Evolutionary conservation across 2,797 vertebrate genomes (phyloP).

Genomic region (Leucoraja ocellata): DNA sequence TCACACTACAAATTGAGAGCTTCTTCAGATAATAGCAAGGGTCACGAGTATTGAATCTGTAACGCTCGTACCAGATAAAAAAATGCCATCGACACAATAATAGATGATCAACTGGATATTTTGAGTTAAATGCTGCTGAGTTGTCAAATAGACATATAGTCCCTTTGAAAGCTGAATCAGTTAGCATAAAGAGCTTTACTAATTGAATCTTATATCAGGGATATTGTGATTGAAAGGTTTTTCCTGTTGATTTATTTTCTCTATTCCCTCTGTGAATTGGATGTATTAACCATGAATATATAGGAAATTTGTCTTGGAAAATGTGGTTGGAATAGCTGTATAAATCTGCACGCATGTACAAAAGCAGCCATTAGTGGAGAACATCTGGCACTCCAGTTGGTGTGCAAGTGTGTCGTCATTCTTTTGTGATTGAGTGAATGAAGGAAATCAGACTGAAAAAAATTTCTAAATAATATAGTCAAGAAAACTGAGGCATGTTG

Average conservation of each 20-base stretch:
- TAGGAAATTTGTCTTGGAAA: background rate
- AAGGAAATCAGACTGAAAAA: background rate
- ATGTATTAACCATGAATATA: background rate
- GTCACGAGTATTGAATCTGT: background rate
- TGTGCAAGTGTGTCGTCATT: background rate
- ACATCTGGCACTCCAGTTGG: slow-evolving; percentile 20
- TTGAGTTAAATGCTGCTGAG: background rate
- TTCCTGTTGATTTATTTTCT: background rate
- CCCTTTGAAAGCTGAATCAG: background rate
- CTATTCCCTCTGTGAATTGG: background rate
- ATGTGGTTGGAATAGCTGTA: background rate
- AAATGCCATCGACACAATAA: background rate
- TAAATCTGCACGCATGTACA: background rate
- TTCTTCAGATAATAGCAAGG: background rate
- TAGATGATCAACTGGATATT: background rate
- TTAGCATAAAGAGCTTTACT: background rate
- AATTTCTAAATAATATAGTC: background rate
- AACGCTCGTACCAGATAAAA: background rate
- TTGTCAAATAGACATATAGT: background rate
- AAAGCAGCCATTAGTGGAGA: background rate
- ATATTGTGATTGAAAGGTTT: background rate
- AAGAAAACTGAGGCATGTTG: background rate
- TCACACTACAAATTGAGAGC: background rate
- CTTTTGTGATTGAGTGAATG: background rate
- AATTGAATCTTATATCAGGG: background rate